phyloP scores from a whole-genome alignment of 2,113 vertebrate genomes.

The human region GRCh38 chr5:86219001-86219500 shows the following conservation, averaged over 20 bases:
- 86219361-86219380: not conserved
- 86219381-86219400: not conserved
- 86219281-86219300: not conserved
- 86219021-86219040: not conserved
- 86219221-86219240: not conserved
- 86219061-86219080: not conserved
- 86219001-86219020: not conserved
- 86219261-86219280: not conserved
- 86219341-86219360: not conserved
- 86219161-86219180: not conserved
- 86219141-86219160: not conserved
- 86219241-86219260: not conserved
- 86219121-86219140: not conserved
- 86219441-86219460: too few species aligned
- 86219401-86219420: too few species aligned
- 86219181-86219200: not conserved
- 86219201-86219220: not conserved
- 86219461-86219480: too few species aligned
- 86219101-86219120: not conserved
- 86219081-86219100: not conserved
- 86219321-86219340: not conserved
- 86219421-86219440: too few species aligned
- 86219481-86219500: too few species aligned
- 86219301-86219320: not conserved
- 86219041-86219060: not conserved